Evolutionary conservation across 2,888 invertebrate species (phyloP).

Genomic region (Thalpophila matura): DNA sequence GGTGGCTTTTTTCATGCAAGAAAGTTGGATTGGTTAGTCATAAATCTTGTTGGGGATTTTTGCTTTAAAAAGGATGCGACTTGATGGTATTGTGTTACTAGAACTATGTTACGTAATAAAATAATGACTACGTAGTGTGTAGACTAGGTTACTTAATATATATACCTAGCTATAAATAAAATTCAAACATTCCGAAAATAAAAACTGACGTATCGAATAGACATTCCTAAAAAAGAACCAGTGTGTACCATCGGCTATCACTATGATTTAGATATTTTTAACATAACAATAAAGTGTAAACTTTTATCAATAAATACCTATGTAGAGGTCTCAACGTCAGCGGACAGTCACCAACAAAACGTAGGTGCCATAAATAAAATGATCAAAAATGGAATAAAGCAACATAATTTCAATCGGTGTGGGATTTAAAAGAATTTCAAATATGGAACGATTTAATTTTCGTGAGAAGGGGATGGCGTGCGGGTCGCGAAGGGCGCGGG

Average conservation of each 20-base stretch:
- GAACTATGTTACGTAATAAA: conserved; percentile 12
- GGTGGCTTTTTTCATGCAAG: conserved; percentile 47
- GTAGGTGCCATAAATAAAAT: conserved; percentile 60
- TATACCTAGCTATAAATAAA: neutral
- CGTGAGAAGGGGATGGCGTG: conserved; percentile 70
- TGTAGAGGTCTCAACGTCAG: conserved; percentile 36
- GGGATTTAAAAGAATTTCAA: conserved; percentile 76
- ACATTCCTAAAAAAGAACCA: neutral
- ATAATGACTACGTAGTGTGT: too few species aligned
- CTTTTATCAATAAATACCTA: conserved; percentile 23
- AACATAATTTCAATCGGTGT: conserved; percentile 69
- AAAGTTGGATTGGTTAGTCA: conserved; percentile 53
- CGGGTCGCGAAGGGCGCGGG: conserved; percentile 55
- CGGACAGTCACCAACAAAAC: conserved; percentile 57
- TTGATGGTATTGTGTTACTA: conserved; percentile 16
- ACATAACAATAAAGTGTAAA: neutral
- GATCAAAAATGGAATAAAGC: conserved; percentile 66
- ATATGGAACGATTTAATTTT: conserved; percentile 83
- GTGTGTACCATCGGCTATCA: neutral
- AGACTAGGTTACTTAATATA: neutral
- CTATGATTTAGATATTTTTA: conserved; percentile 10
- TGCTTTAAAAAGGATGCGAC: conserved; percentile 23
- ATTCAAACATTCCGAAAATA: neutral
- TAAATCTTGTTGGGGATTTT: conserved; percentile 55
- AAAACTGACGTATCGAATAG: neutral